Evolutionary conservation across 2,113 vertebrate species (phyloP), one percentile per base, ranked within the genome.

Genomic region (Pholis gunnellus): DNA sequence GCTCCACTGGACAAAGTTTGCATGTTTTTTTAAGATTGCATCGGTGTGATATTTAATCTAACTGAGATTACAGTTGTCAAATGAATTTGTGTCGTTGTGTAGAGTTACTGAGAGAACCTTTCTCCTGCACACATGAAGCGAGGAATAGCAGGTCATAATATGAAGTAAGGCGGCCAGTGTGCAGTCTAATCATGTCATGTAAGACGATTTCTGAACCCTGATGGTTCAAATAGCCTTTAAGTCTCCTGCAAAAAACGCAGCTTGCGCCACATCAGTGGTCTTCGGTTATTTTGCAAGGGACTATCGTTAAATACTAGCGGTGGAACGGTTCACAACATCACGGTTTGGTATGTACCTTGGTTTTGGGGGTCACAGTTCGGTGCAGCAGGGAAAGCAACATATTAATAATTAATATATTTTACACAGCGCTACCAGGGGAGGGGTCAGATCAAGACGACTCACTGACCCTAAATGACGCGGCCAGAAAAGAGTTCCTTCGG

Each of bases 211-310:
- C 20, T 76, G 20, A 50, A 54, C n/a, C 7, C 52, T 29, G 22
- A 9, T 56, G 48, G 54, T 75, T 59, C 1, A 29, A 52, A 54
- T n/a, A 20, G 22, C 4, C 36, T 25, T 78, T 15, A 73, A 65
- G 15, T 74, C 31, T 75, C 59, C 48, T 81, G 77, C 77, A 81
- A 77, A 81, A 77, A 77, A 42, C 68, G 59, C 63, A 70, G 56
- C 22, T 56, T 59, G 9, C 34, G 31, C 25, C 57, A 59, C 57
- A 7, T 59, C 0, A 29, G 3, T 29, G 27, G 14, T 29, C 5
- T 59, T 14, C 2, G 2, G 7, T 14, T 17, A 29, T 59, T 59
- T 59, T 29, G 5, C 13, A 29, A 59, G 5, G n/a, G 11, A 57
- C 56, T 29, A 57, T 27, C 54, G 14, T 57, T 25, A 13, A 27